A percentile compares a stretch with the other conserved stretches of the same genome.
Conservation (phyloP, 30 jellyfish, hydroid and myxozoan species). For the Calvadosia cruxmelitensis region DNA sequence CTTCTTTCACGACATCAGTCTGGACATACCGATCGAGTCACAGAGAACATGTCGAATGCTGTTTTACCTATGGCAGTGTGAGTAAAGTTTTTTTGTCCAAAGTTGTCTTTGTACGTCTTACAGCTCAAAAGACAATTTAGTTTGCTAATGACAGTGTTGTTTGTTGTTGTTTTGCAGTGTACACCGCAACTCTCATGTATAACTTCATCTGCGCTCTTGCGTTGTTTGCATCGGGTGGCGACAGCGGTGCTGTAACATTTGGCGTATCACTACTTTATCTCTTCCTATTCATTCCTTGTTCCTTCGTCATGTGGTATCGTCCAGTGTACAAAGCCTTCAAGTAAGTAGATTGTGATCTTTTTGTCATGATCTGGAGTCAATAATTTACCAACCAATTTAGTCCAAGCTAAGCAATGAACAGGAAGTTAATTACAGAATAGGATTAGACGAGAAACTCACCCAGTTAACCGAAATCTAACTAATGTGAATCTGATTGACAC, state of each 20-base stretch:
- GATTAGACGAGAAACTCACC: background rate
- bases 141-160: background rate
- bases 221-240: slow-evolving; percentile 34
- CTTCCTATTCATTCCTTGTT: slow-evolving; percentile 69
- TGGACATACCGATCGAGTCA: slow-evolving; percentile 82
- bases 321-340: slow-evolving; percentile 87
- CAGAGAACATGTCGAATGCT: slow-evolving; percentile 81
- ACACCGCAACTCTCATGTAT: slow-evolving; percentile 55
- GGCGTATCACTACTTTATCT: slow-evolving; percentile 74
- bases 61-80: slow-evolving; percentile 89
- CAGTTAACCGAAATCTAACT: no score
- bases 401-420: background rate
- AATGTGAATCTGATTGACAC: no score
- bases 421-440: background rate
- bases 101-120: no score
- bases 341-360: slow-evolving; percentile 27
- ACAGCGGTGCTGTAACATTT: slow-evolving; percentile 51
- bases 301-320: slow-evolving; percentile 79
- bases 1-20: slow-evolving; percentile 83
- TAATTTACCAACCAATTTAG: no score
- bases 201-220: slow-evolving; percentile 70
- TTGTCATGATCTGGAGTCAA: background rate
- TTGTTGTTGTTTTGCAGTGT: slow-evolving; percentile 46
- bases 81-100: slow-evolving; percentile 12
- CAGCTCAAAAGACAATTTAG: background rate